Evolutionary conservation across 1,140 invertebrate species (phyloP).

Genomic region (Sycophila sp.): DNA sequence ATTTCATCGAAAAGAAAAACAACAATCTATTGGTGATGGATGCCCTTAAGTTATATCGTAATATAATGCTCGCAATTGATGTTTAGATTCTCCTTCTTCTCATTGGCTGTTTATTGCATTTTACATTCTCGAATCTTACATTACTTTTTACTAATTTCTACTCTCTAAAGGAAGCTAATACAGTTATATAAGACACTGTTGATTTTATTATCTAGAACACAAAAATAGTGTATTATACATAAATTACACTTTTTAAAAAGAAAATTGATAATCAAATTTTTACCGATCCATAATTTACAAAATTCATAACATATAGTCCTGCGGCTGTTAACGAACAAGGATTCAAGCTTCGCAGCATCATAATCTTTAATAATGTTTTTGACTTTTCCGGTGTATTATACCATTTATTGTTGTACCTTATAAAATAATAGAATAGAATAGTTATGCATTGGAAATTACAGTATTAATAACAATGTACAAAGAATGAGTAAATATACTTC

Average conservation of each 20-base stretch:
- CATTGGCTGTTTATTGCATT: too few species aligned
- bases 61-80: too few species aligned
- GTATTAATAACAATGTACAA: too few species aligned
- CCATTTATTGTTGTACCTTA: neutral
- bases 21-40: too few species aligned
- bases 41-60: too few species aligned
- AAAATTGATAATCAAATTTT: neutral
- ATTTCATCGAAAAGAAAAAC: too few species aligned
- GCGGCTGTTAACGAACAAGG: neutral
- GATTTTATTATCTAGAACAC: neutral
- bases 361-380: neutral
- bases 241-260: neutral
- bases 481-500: too few species aligned
- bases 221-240: neutral
- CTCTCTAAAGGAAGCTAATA: neutral
- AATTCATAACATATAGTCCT: conserved; percentile 5
- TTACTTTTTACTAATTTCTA: too few species aligned
- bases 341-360: neutral
- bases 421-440: too few species aligned
- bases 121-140: too few species aligned
- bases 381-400: neutral
- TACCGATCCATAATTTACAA: neutral
- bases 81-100: too few species aligned
- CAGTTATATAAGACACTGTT: neutral
- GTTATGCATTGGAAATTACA: too few species aligned